phyloP scores from a whole-genome alignment of 1,140 invertebrate genomes.

The Neuroterus valhalla region DNA sequence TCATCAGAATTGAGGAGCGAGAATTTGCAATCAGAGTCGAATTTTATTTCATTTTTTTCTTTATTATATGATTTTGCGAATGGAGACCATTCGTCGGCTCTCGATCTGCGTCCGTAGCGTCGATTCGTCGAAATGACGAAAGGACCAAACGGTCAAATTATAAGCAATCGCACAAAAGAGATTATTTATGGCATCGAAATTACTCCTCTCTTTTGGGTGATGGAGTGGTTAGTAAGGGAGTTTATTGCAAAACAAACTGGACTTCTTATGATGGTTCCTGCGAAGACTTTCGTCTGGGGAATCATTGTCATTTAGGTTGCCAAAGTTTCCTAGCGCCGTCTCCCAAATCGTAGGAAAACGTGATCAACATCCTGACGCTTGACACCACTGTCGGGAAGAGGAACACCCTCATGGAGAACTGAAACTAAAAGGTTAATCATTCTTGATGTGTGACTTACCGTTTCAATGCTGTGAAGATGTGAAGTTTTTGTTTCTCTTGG shows the following conservation, averaged over 20 bases:
- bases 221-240: neutral
- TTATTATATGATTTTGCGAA: neutral
- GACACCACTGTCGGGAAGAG: constrained; percentile 76
- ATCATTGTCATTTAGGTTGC: constrained; percentile 44
- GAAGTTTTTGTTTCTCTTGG: neutral
- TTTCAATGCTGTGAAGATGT: constrained; percentile 7
- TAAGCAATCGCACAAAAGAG: neutral
- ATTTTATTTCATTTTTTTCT: neutral
- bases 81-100: constrained; percentile 23
- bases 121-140: neutral
- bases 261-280: constrained; percentile 14
- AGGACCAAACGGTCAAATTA: constrained; percentile 3
- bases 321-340: constrained; percentile 74
- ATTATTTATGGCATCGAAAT: neutral
- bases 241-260: constrained; percentile 22
- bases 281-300: constrained; percentile 39
- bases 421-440: constrained; percentile 57
- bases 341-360: constrained; percentile 87
- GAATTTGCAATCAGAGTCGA: constrained; percentile 15
- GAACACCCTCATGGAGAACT: constrained; percentile 66
- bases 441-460: neutral
- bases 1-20: neutral
- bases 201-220: neutral
- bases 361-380: constrained; percentile 89
- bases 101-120: neutral